Percentiles rank a stretch among this genome's conserved stretches.
Conservation (phyloP, 30 jellyfish, hydroid and myxozoan genomes). For the Aurelia sp. region DNA sequence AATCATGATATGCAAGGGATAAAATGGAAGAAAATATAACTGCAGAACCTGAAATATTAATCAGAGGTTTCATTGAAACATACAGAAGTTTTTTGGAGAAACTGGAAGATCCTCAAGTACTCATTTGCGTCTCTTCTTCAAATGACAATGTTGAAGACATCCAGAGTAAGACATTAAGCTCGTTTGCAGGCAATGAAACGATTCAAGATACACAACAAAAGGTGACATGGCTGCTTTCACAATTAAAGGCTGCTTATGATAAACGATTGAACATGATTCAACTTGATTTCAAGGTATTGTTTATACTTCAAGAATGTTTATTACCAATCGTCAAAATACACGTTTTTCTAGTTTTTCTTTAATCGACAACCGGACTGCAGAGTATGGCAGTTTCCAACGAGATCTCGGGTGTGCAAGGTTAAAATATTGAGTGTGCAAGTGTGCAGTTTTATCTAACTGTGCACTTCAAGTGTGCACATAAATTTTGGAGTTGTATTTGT, state of each 20-base stretch:
- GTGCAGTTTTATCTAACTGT: too few relatives aligned
- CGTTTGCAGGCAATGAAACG: not conserved
- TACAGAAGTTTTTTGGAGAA: constrained; percentile 42
- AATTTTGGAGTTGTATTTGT: too few relatives aligned
- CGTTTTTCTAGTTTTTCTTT: too few relatives aligned
- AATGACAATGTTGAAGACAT: not conserved
- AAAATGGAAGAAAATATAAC: not conserved
- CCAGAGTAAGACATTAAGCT: too few relatives aligned
- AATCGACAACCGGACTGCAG: too few relatives aligned
- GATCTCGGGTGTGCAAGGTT: too few relatives aligned
- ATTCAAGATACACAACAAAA: constrained; percentile 8
- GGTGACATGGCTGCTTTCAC: constrained; percentile 10
- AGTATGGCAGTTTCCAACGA: too few relatives aligned
- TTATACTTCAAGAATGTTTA: too few relatives aligned
- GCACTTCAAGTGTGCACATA: too few relatives aligned
- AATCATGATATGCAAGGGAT: too few relatives aligned
- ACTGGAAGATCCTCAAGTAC: constrained; percentile 52
- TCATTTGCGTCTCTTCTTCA: not conserved
- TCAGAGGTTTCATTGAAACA: constrained; percentile 33
- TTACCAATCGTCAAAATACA: too few relatives aligned
- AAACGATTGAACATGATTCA: constrained; percentile 3
- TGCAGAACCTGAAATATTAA: constrained; percentile 5
- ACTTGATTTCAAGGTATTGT: not conserved
- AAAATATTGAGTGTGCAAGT: too few relatives aligned
- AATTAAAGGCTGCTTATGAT: constrained; percentile 7